Evolutionary conservation across 2,888 invertebrate genomes (phyloP), one percentile per base, ranked within the genome.

Genomic region (Drepana falcataria): DNA sequence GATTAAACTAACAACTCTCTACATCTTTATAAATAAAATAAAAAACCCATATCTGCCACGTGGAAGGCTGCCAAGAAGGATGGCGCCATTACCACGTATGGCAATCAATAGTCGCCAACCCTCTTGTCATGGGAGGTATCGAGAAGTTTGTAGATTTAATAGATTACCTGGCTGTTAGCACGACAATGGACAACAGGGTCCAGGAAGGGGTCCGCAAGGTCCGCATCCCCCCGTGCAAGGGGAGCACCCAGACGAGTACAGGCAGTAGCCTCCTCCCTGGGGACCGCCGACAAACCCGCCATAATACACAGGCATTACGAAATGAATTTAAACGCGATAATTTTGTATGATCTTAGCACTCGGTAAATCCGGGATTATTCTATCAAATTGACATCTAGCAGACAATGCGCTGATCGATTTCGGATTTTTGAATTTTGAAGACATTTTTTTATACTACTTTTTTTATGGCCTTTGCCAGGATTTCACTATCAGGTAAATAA

Each of bases 201-300:
- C 79, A 2, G 74, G 79, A 4, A 69, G 62, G 1, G 74, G 69
- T 5, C 75, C 61, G 34, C 66, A 61, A 2, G 79, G 71, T 2
- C 79, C 81, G 51, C 83, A 82, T 4, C 82, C 82, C 0, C 79
- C 80, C 2, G 64, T 78, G 6, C 57, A 58, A 0, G 81, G 71
- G 35, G 57, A 53, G 59, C 83, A 81, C 47, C 64, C 58, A 34
- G 54, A 59, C 3, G 85, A 79, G 65, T 71, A 86, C 41, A 83
- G 59, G 54, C 83, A 84, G 64, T 87, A 87, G 47, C 86, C 84
- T 1, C 86, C 87, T 1, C 78, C 69, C 2, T 87, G 86, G 0
- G 81, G 77, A 0, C 88, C 86, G 3, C 87, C 87, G n/a, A 76
- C 75, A 49, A 69, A 87, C 2, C 87, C 87, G 53, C 87, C 87